Base-by-base conservation (phyloP, 2,888 invertebrate genomes). In the Metallyticus violacea region DNA sequence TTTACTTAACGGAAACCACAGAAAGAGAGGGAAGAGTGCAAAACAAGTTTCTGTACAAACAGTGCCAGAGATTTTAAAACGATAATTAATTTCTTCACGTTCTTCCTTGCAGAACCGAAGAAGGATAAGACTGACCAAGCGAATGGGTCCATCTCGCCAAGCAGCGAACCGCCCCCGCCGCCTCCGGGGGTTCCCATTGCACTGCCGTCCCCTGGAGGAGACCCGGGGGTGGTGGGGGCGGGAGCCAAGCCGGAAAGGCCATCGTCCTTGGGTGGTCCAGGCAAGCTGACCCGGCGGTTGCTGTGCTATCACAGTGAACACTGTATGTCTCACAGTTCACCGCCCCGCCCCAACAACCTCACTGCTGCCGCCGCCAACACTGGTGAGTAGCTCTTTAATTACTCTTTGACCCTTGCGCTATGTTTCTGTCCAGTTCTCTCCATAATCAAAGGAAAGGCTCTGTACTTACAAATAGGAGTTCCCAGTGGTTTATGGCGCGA, bases 101-200 rank as follows among this genome's bases (percentile, higher is more conserved):
- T 91, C 92, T 91, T 89, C n/a, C 91, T 95, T 95, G 76, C 95
- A 97, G 97, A 97, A 95, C 96, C 97, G 95, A 96, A 97, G 94
- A 97, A 97, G 95, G 97, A 97, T 94, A 97, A 97, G 95, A 95
- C 96, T 95, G 97, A 97, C 91, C 93, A 93, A 90, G 92, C 93
- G 89, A 94, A 94, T 92, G 94, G 94, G 91, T 93, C 94, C 90
- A 92, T 94, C 90, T 94, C 94, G 91, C 94, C 94, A 89, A 94
- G 93, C 90, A 93, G 93, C 90, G 94, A 93, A 88, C 92, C 92
- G 90, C 89, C 89, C 62, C 81, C 28, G 85, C 81, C 81, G 90
- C 94, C 94, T 91, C 94, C 94, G 87, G 88, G 90, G 79, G 89
- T 91, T 88, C 91, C 86, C 91, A 62, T 62, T 62, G 5, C 40